Conservation (phyloP, 30 jellyfish, hydroid and myxozoan species). For the Hydra vulgaris region DNA sequence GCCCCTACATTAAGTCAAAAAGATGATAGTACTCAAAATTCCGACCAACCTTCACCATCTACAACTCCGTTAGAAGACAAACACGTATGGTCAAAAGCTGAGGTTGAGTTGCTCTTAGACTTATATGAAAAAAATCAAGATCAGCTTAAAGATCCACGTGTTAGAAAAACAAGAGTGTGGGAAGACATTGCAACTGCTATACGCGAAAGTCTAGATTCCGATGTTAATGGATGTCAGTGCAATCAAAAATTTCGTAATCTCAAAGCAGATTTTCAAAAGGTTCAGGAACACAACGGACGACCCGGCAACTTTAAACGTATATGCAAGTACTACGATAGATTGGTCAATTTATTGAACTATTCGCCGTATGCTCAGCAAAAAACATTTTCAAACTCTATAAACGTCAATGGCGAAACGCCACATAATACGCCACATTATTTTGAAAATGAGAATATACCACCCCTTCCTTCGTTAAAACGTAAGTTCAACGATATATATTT, state of each 20-base stretch:
- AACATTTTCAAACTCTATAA: conserved; percentile 32
- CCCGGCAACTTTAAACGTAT: conserved; percentile 14
- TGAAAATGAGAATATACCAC: conserved; percentile 30
- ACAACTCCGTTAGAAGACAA: conserved; percentile 32
- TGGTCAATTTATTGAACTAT: conserved; percentile 7
- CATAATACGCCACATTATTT: conserved; percentile 21
- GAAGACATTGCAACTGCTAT: conserved; percentile 43
- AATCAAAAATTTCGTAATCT: conserved; percentile 64
- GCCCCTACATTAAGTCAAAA: conserved; percentile 8
- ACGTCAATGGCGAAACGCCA: conserved; percentile 12
- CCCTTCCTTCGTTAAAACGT: conserved; percentile 54
- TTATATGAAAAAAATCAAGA: conserved; percentile 52
- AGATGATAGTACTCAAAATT: background rate
- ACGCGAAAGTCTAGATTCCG: conserved; percentile 38
- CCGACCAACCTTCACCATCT: conserved; percentile 13
- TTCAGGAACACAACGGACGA: conserved; percentile 42
- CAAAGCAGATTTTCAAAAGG: conserved; percentile 69
- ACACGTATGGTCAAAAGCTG: conserved; percentile 68
- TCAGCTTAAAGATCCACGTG: conserved; percentile 47
- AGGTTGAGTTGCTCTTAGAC: conserved; percentile 59
- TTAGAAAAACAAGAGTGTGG: conserved; percentile 65
- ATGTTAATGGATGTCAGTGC: conserved; percentile 55
- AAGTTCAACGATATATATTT: conserved; percentile 3
- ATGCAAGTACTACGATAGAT: conserved; percentile 27
- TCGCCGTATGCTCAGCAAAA: background rate